phyloP scores from a whole-genome alignment of 2,888 invertebrate genomes.

The Helleia helle region DNA sequence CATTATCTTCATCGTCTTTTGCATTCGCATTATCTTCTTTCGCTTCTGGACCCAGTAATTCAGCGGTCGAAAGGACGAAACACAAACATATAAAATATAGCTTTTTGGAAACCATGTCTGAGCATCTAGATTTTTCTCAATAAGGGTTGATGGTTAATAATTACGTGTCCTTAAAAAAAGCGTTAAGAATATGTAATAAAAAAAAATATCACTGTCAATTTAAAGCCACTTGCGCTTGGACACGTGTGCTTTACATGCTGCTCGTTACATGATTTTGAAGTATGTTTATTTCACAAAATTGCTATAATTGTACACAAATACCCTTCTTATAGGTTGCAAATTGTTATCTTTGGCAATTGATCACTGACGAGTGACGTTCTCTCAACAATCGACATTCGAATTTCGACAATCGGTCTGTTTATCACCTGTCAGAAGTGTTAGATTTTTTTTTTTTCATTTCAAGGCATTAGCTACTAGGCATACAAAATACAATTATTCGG shows the following conservation, averaged over 20 bases:
- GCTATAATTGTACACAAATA: slow-evolving; percentile 1
- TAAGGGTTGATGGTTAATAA: slow-evolving; percentile 27
- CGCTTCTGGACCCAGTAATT: slow-evolving; percentile 48
- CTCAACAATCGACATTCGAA: no score
- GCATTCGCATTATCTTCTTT: slow-evolving; percentile 35
- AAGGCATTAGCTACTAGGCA: no score
- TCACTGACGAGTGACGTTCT: neutral
- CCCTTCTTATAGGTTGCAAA: slow-evolving; percentile 2
- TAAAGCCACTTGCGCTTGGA: slow-evolving; percentile 24
- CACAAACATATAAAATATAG: slow-evolving; percentile 40
- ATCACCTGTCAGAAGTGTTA: neutral
- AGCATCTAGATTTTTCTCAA: slow-evolving; percentile 24
- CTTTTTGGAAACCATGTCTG: slow-evolving; percentile 40
- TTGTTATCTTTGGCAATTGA: neutral
- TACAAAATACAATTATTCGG: no score
- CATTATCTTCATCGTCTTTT: slow-evolving; percentile 30
- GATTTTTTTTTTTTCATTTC: no score
- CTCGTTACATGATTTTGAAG: slow-evolving; percentile 20
- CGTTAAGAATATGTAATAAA: slow-evolving; percentile 16
- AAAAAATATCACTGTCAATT: slow-evolving; percentile 9
- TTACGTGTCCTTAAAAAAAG: slow-evolving; percentile 50
- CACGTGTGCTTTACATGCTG: slow-evolving; percentile 27
- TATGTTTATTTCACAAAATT: slow-evolving; percentile 13
- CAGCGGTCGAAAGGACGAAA: slow-evolving; percentile 37
- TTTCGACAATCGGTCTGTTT: neutral